phyloP scores from a whole-genome alignment of 2,113 vertebrate species.

The Dolichallabes microphthalmus region DNA sequence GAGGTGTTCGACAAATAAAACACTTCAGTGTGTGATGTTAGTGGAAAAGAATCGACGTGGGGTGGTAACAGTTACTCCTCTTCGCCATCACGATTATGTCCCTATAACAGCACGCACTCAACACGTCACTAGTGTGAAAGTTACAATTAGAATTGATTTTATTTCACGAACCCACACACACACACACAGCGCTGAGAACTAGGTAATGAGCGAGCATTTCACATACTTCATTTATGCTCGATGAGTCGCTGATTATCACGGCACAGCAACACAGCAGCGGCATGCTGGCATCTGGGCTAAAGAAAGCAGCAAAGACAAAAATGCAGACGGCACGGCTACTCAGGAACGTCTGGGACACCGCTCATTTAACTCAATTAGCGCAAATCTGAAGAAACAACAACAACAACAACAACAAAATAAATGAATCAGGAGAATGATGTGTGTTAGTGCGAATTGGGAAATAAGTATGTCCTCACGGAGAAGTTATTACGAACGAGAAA shows the following conservation, averaged over 20 bases:
- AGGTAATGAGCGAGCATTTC: background rate
- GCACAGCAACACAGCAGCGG: background rate
- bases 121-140: background rate
- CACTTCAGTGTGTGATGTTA: no score
- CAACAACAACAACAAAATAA: background rate
- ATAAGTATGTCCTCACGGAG: background rate
- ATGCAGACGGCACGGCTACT: background rate
- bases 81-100: background rate
- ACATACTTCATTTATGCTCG: conserved; percentile 12
- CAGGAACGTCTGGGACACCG: background rate
- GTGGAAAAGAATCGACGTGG: no score
- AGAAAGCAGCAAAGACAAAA: background rate
- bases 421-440: background rate
- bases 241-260: conserved; percentile 23
- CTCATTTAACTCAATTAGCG: conserved; percentile 23
- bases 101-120: background rate
- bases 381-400: background rate
- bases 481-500: background rate
- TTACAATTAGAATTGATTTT: background rate
- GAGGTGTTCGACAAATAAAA: background rate
- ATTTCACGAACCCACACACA: no score
- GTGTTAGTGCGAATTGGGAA: background rate
- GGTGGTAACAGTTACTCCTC: no score
- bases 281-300: background rate
- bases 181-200: no score